Evolutionary conservation across 2,888 invertebrate species (phyloP).

Genomic region (Tanypteryx hageni): DNA sequence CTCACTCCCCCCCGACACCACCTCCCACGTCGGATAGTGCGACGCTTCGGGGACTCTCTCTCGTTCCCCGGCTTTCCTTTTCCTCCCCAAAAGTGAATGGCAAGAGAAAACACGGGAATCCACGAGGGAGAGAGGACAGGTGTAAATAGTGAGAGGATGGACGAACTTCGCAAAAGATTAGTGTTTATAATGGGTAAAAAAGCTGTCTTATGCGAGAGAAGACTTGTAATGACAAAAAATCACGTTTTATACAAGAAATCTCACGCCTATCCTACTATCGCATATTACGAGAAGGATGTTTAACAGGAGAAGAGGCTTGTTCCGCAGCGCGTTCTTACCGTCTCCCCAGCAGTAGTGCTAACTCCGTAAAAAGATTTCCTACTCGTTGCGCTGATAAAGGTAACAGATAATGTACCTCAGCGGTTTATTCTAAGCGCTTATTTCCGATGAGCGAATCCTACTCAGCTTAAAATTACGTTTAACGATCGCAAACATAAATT

Average conservation of each 20-base stretch:
- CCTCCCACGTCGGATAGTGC: background rate
- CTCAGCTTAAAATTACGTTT: no score
- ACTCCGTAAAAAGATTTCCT: no score
- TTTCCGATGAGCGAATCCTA: no score
- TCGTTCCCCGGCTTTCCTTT: background rate
- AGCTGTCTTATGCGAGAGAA: background rate
- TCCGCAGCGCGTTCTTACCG: no score
- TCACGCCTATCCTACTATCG: background rate
- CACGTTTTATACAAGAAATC: background rate
- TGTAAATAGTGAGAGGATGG: background rate
- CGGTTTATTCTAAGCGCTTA: no score
- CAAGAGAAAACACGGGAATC: background rate
- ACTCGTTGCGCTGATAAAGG: no score
- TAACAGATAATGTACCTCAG: no score
- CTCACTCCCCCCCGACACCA: background rate
- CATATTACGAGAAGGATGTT: background rate
- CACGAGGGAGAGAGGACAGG: background rate
- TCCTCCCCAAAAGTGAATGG: background rate
- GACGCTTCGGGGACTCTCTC: background rate
- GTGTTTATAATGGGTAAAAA: constrained; percentile 8
- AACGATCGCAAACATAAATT: no score
- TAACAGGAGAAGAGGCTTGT: no score
- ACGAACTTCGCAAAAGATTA: constrained; percentile 19
- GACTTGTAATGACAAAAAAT: background rate
- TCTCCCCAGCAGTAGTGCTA: no score